Base-by-base conservation (phyloP, 2,113 vertebrate genomes). In the Cochlearius cochlearius region DNA sequence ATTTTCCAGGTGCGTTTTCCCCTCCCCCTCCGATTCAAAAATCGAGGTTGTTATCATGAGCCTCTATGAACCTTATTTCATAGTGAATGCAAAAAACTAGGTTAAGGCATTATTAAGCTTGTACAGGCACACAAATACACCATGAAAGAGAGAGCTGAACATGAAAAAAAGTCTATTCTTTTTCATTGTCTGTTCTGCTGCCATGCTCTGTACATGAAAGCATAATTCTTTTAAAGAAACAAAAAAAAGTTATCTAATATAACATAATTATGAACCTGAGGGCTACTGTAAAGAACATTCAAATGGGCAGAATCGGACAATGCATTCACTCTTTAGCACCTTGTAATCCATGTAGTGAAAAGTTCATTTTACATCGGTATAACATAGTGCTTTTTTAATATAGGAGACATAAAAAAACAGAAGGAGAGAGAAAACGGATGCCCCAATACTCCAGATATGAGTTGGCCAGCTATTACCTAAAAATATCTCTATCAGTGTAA, bases 101-200 rank as follows among this genome's bases (percentile, higher is more conserved):
- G 81, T 96, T 94, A 96, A 94, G 32, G 47, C 49, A 53, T 87
- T 86, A 87, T 92, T 96, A 86, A 86, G 47, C 58, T 86, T 73
- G 71, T 67, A 89, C n/a, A 75, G 41, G 62, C 45, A 90, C 32
- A 60, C 19, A 93, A 91, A 91, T 43, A 64, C 22, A 41, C n/a
- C 32, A 39, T 73, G 45, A 81, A 80, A 83, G 55, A 75, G 38
- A 76, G 19, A 66, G 18, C 15, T 56, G 39, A 91, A 55, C 3
- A 9, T 21, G n/a, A 41, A 74, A 83, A 67, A 41, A 63, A 56
- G 5, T 7, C 36, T 55, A 3, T 74, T 81, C 7, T 67, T 90
- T 86, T 64, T 59, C 49, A 43, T 60, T 82, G 26, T 49, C 50
- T 92, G 12, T 41, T 82, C 49, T 64, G 26, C 36, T 68, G 41